Evolutionary conservation across 2,888 invertebrate genomes (phyloP).

Genomic region (Hedychridium roseum): DNA sequence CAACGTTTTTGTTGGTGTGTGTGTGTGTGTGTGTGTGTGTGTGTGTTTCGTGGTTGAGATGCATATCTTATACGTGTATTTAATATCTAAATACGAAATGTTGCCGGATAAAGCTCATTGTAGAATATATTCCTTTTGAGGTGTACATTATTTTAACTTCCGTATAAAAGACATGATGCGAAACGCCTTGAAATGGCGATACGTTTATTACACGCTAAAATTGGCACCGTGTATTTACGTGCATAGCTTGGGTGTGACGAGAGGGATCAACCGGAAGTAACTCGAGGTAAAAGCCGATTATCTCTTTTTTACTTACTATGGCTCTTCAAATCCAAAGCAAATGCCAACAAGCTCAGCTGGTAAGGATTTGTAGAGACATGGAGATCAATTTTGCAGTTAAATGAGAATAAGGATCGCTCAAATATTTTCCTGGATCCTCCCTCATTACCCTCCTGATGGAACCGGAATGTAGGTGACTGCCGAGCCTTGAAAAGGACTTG

Average conservation of each 20-base stretch:
- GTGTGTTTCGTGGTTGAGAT: no score
- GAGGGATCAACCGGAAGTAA: no score
- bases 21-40: no score
- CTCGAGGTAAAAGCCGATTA: slow-evolving; percentile 23
- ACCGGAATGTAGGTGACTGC: background rate
- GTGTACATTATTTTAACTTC: slow-evolving; percentile 11
- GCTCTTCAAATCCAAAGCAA: no score
- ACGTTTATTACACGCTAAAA: slow-evolving; percentile 34
- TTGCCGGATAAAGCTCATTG: slow-evolving; percentile 47
- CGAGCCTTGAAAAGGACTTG: no score
- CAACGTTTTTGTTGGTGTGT: no score
- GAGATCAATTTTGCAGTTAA: no score
- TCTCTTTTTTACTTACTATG: no score
- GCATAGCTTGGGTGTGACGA: slow-evolving; percentile 27
- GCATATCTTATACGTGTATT: no score
- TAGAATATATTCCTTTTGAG: slow-evolving; percentile 23
- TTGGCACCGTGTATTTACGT: slow-evolving; percentile 52
- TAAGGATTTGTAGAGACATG: no score
- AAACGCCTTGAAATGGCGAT: slow-evolving; percentile 27
- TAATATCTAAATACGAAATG: no score
- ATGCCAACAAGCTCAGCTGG: no score
- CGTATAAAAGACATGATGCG: slow-evolving; percentile 38
- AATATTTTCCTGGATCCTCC: slow-evolving; percentile 24
- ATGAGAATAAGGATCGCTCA: slow-evolving; percentile 14
- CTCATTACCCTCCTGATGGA: slow-evolving; percentile 4